A percentile compares a stretch with the other conserved stretches of the same genome.
Conservation (phyloP, 2,797 vertebrate genomes). For the Melanotaenia maccullochi region DNA sequence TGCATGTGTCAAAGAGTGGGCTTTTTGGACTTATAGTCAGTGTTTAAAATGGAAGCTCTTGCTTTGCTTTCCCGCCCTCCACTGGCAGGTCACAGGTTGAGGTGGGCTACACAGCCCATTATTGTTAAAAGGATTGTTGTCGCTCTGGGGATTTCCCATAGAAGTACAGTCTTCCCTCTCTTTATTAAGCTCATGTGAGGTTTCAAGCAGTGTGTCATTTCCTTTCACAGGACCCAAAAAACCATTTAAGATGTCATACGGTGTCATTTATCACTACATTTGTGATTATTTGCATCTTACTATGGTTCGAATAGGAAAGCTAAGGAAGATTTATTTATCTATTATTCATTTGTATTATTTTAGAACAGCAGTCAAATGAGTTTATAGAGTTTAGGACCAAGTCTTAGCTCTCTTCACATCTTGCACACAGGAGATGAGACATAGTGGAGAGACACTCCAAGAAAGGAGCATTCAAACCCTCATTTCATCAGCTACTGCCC, state of each 20-base stretch:
- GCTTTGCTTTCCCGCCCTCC: constrained; percentile 5
- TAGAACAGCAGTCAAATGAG: constrained; percentile 18
- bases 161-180: constrained; percentile 19
- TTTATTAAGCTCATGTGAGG: not conserved
- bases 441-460: constrained; percentile 12
- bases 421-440: constrained; percentile 36
- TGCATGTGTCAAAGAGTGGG: constrained; percentile 15
- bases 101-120: constrained; percentile 30
- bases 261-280: constrained; percentile 45
- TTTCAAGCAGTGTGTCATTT: constrained; percentile 33
- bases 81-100: constrained; percentile 36
- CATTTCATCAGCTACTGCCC: constrained; percentile 32
- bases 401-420: constrained; percentile 24
- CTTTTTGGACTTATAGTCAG: constrained; percentile 38
- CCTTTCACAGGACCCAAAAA: constrained; percentile 48
- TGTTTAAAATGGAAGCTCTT: constrained; percentile 18
- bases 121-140: constrained; percentile 44
- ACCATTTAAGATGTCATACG: constrained; percentile 40
- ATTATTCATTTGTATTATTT: not conserved
- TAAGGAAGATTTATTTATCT: not conserved
- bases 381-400: constrained; percentile 42
- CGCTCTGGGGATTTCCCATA: constrained; percentile 34
- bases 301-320: constrained; percentile 48
- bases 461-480: constrained; percentile 23
- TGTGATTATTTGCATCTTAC: constrained; percentile 54